A percentile compares a stretch with the other conserved stretches of the same genome.
Evolutionary conservation across 2,797 vertebrate genomes (phyloP).

Genomic region (Geotrypetes seraphini): DNA sequence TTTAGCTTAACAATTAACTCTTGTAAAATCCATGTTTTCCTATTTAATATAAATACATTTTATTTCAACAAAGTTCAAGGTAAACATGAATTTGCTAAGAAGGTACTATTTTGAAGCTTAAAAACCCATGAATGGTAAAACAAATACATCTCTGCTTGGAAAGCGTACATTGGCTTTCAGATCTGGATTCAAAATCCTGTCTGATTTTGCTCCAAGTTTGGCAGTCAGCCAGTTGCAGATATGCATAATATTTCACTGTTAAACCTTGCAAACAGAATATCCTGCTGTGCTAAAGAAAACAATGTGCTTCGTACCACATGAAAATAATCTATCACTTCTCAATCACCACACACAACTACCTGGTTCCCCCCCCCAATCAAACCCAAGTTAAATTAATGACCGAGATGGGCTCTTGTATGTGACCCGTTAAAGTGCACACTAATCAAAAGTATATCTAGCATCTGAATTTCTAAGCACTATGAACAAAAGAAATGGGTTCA

Average conservation of each 20-base stretch:
- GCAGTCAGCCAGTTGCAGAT: slow-evolving; percentile 79
- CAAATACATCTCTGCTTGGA: slow-evolving; percentile 47
- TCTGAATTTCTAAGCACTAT: slow-evolving; percentile 50
- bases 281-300: slow-evolving; percentile 99
- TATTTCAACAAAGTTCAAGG: slow-evolving; percentile 45
- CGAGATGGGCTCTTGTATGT: slow-evolving; percentile 54
- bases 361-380: no score
- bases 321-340: slow-evolving; percentile 94
- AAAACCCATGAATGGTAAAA: slow-evolving; percentile 40
- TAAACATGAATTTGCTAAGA: slow-evolving; percentile 54
- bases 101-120: slow-evolving; percentile 54
- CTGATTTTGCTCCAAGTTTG: slow-evolving; percentile 57
- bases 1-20: no score
- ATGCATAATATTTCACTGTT: slow-evolving; percentile 88
- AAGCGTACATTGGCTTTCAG: slow-evolving; percentile 39
- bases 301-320: slow-evolving; percentile 94
- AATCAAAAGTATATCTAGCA: slow-evolving; percentile 62
- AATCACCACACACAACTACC: slow-evolving; percentile 68
- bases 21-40: no score
- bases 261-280: slow-evolving; percentile 94
- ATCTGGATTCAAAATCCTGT: slow-evolving; percentile 55
- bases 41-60: slow-evolving; percentile 26
- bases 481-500: slow-evolving; percentile 35
- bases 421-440: slow-evolving; percentile 64
- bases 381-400: slow-evolving; percentile 63